A percentile compares a stretch with the other conserved stretches of the same genome.
Evolutionary conservation across 2,113 vertebrate species (phyloP).

Genomic region (Egretta garzetta): DNA sequence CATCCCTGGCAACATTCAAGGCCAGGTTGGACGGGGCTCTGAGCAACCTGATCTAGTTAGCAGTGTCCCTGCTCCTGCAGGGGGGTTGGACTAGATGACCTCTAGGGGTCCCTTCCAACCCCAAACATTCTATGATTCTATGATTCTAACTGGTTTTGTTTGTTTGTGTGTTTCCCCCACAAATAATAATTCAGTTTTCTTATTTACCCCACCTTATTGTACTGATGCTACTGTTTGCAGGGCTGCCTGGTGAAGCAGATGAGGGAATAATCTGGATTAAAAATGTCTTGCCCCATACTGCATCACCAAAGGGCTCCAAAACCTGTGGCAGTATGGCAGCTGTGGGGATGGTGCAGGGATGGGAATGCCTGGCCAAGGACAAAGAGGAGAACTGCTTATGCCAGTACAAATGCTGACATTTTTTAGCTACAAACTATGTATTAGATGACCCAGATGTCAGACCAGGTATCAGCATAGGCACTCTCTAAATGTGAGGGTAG

Average conservation of each 20-base stretch:
- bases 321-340: not conserved
- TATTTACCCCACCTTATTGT: not conserved
- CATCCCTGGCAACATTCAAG: too few relatives aligned
- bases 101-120: too few relatives aligned
- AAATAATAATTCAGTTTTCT: not conserved
- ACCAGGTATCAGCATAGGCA: not conserved
- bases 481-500: not conserved
- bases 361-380: not conserved
- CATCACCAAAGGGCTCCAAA: not conserved
- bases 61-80: too few relatives aligned
- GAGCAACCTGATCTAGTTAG: too few relatives aligned
- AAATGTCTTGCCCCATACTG: not conserved
- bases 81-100: too few relatives aligned
- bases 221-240: not conserved
- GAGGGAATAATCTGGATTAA: not conserved
- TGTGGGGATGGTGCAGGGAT: not conserved
- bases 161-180: not conserved
- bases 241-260: not conserved
- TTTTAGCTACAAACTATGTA: not conserved
- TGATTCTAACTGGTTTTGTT: rapidly evolving
- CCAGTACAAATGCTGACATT: not conserved
- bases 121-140: too few relatives aligned
- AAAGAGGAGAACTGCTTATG: not conserved
- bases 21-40: too few relatives aligned
- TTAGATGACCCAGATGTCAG: not conserved